Percentiles rank a stretch among this genome's conserved stretches.
Conservation (phyloP, 2,113 vertebrate species). For the Probosciger aterrimus region DNA sequence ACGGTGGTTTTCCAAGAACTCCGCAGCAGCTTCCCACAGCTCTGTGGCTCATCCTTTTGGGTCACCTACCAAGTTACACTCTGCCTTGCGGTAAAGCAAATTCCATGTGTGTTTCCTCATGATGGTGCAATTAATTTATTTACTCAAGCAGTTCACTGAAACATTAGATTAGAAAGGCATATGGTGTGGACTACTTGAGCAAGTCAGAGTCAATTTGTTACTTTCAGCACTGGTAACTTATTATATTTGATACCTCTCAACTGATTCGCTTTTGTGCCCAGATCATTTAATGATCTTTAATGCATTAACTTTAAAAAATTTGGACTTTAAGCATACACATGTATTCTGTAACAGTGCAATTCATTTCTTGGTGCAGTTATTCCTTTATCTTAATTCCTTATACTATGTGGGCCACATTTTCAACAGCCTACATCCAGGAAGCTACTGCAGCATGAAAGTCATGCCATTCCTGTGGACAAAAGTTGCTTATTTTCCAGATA, state of each 20-base stretch:
- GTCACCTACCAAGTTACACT: conserved; percentile 29
- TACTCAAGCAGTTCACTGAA: neutral
- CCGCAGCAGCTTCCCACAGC: neutral
- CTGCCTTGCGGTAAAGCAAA: neutral
- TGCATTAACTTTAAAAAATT: neutral
- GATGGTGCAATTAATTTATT: conserved; percentile 25
- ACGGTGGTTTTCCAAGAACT: conserved; percentile 23
- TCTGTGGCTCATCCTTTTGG: conserved; percentile 34
- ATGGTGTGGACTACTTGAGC: neutral
- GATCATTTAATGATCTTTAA: neutral
- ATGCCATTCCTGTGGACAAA: neutral
- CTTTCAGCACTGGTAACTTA: neutral
- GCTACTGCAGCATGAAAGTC: neutral
- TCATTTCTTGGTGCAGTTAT: neutral
- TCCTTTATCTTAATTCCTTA: neutral
- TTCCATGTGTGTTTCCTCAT: neutral
- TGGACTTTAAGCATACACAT: neutral
- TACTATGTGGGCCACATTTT: neutral
- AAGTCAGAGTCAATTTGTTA: conserved; percentile 2
- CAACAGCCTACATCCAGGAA: neutral
- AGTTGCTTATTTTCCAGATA: neutral
- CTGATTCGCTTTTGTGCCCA: neutral
- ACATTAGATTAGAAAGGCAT: neutral
- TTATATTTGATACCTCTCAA: neutral
- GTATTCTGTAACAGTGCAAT: neutral